Percentiles rank a stretch among this genome's conserved stretches.
phyloP scores from a whole-genome alignment of 1,140 invertebrate genomes.

The Geopemphigus sp. region DNA sequence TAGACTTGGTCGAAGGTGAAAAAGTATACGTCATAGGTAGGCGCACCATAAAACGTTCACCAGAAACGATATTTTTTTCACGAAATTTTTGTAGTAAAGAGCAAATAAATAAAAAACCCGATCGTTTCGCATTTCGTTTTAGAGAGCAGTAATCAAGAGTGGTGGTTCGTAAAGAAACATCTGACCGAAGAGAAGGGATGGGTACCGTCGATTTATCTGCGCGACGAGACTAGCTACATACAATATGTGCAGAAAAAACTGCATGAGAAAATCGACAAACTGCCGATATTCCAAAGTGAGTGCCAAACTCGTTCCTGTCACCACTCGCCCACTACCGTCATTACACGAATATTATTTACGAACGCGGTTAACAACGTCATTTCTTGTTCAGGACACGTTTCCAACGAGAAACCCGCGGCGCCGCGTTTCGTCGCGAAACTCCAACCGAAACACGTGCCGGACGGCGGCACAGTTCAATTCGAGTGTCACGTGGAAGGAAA shows the following conservation, averaged over 20 bases:
- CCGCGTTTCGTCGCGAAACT: slow-evolving; percentile 84
- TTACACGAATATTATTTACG: too few species aligned
- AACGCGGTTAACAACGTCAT: too few species aligned
- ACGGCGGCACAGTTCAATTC: slow-evolving; percentile 85
- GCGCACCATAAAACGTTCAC: too few species aligned
- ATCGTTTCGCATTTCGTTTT: slow-evolving; percentile 36
- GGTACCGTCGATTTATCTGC: slow-evolving; percentile 84
- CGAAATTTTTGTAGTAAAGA: too few species aligned
- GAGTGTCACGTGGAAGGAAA: slow-evolving; percentile 86
- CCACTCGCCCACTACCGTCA: too few species aligned
- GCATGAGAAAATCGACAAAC: slow-evolving; percentile 85
- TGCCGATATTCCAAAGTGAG: slow-evolving; percentile 88
- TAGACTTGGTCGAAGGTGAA: slow-evolving; percentile 87
- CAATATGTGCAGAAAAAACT: slow-evolving; percentile 82
- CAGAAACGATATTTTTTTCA: too few species aligned
- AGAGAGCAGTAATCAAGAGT: slow-evolving; percentile 77
- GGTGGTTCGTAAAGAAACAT: slow-evolving; percentile 90
- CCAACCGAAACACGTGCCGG: slow-evolving; percentile 75
- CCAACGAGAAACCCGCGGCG: slow-evolving; percentile 72
- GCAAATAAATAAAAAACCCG: too few species aligned
- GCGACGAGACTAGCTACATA: slow-evolving; percentile 77
- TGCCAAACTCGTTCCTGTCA: too few species aligned
- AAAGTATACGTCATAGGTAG: slow-evolving; percentile 80
- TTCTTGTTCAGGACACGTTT: slow-evolving; percentile 67
- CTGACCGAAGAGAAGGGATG: slow-evolving; percentile 87